Percentiles rank a stretch among this genome's conserved stretches.
These are phyloP conservation scores for Rhynchotus rufescens DNA, from an alignment of 2,797 vertebrate genomes.

Conservation along the genomic window DNA sequence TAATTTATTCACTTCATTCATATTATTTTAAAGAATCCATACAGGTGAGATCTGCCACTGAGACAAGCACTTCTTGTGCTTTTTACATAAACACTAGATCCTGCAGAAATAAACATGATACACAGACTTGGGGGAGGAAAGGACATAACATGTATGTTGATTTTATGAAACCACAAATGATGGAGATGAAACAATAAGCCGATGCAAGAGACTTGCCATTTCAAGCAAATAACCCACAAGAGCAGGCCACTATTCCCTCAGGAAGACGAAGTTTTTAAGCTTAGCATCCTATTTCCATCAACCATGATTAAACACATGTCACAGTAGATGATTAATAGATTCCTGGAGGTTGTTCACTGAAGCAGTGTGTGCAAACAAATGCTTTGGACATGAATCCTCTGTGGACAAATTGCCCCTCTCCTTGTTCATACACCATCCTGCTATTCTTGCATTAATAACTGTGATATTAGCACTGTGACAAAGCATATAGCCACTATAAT, in stretches of 20 bases:
- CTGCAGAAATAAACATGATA: not conserved
- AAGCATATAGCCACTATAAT: not conserved
- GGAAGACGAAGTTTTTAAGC: not conserved
- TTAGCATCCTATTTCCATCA: not conserved
- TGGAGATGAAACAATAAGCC: not conserved
- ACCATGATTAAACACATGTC: not conserved
- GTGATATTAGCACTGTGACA: too few relatives aligned
- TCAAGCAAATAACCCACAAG: not conserved
- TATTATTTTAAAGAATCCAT: not conserved
- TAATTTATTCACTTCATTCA: not conserved
- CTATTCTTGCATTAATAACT: not conserved
- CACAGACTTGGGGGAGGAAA: not conserved
- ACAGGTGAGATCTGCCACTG: not conserved
- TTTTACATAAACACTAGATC: not conserved
- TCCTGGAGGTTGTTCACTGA: not conserved
- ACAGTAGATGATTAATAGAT: not conserved
- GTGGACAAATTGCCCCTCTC: not conserved
- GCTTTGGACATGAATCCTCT: not conserved
- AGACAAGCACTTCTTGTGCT: not conserved
- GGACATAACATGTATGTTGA: not conserved
- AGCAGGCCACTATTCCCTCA: not conserved
- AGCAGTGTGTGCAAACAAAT: slow-evolving; percentile 18
- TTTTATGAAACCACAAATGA: not conserved
- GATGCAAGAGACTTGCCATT: not conserved
- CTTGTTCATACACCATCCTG: not conserved